These are phyloP conservation scores for Macropis europaea DNA, from an alignment of 2,888 invertebrate genomes.

Conservation along the genomic window DNA sequence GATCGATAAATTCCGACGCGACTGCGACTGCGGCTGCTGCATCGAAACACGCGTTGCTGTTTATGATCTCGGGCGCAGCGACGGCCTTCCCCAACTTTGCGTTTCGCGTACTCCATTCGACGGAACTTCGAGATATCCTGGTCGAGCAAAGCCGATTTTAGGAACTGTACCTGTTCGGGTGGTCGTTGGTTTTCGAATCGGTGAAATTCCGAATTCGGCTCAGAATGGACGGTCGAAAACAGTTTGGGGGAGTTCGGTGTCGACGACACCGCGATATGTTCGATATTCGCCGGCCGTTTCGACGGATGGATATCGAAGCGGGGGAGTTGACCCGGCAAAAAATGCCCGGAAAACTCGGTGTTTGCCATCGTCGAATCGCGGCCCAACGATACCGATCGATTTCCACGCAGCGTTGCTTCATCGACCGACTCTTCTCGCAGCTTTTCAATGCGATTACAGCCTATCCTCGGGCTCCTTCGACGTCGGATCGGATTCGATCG, in stretches of 20 bases:
- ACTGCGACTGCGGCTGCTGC: not conserved
- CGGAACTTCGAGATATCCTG: too few relatives aligned
- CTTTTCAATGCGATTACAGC: slow-evolving; percentile 37
- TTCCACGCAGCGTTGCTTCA: slow-evolving; percentile 22
- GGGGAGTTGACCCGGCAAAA: not conserved
- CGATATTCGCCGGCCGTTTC: not conserved
- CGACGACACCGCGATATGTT: slow-evolving; percentile 9
- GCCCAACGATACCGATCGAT: slow-evolving; percentile 34
- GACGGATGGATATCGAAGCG: not conserved
- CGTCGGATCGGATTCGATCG: not conserved
- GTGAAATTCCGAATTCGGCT: not conserved
- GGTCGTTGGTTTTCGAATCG: not conserved
- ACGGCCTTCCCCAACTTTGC: too few relatives aligned
- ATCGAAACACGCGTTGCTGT: not conserved
- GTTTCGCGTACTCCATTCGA: too few relatives aligned
- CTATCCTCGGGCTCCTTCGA: not conserved
- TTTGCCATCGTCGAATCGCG: slow-evolving; percentile 32
- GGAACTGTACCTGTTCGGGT: too few relatives aligned
- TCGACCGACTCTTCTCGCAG: slow-evolving; percentile 30
- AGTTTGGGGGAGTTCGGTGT: too few relatives aligned
- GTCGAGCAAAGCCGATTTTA: too few relatives aligned
- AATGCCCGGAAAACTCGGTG: slow-evolving; percentile 7
- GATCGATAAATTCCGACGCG: not conserved
- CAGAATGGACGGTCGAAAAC: not conserved
- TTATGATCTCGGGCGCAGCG: not conserved